Evolutionary conservation across 2,888 invertebrate genomes (phyloP).

Genomic region (Villa cingulata): DNA sequence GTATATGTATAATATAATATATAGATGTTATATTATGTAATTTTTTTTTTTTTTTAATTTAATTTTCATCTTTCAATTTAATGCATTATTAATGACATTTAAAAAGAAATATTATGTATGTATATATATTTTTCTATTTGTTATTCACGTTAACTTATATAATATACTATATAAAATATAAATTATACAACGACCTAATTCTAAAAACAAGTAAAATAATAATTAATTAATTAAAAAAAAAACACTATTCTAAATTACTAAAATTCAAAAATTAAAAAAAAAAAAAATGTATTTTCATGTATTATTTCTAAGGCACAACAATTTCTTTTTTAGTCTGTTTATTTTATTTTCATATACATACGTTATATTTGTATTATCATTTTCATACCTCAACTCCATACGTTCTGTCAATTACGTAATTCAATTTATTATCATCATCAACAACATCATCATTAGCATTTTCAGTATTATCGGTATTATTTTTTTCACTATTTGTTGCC

Average conservation of each 20-base stretch:
- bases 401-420: constrained; percentile 70
- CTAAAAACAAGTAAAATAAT: not conserved
- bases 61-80: too few species aligned
- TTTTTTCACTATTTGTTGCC: constrained; percentile 16
- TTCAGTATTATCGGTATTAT: constrained; percentile 13
- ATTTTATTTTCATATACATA: not conserved
- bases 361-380: not conserved
- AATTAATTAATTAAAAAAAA: not conserved
- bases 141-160: constrained; percentile 27
- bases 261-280: not conserved
- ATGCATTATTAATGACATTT: too few species aligned
- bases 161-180: constrained; percentile 11
- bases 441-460: constrained; percentile 31
- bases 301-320: constrained; percentile 14
- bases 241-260: not conserved
- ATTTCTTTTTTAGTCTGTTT: constrained; percentile 12
- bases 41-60: too few species aligned
- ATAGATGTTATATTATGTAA: too few species aligned
- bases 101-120: constrained; percentile 9
- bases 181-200: not conserved
- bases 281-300: not conserved
- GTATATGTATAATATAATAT: too few species aligned
- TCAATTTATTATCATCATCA: constrained; percentile 49
- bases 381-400: constrained; percentile 71
- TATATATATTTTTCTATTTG: constrained; percentile 11